Evolutionary conservation across 2,888 invertebrate genomes (phyloP).

Genomic region (Pristionchus exspectatus): DNA sequence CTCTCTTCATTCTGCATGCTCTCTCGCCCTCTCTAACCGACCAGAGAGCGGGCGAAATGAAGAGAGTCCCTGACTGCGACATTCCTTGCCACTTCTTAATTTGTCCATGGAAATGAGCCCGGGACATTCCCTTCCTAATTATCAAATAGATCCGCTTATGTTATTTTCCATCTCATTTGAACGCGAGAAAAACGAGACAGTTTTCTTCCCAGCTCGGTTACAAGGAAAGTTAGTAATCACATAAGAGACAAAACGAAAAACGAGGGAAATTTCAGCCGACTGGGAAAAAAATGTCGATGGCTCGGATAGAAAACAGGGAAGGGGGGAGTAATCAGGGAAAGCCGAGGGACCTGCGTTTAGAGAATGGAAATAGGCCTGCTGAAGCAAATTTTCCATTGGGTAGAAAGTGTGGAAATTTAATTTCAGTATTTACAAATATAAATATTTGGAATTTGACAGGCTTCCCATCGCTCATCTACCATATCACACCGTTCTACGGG

Average conservation of each 20-base stretch:
- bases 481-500: slow-evolving; percentile 68
- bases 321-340: not conserved
- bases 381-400: slow-evolving; percentile 57
- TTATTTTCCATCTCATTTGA: not conserved
- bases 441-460: not conserved
- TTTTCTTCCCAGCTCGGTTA: not conserved
- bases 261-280: slow-evolving; percentile 32
- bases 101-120: not conserved
- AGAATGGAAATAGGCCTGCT: not conserved
- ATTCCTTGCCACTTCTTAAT: not conserved
- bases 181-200: not conserved
- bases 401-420: too few species aligned
- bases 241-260: not conserved
- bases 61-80: too few species aligned
- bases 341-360: not conserved
- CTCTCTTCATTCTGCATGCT: too few species aligned
- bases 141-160: too few species aligned
- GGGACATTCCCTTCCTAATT: too few species aligned
- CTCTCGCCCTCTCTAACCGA: too few species aligned
- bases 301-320: not conserved
- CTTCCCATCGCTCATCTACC: slow-evolving; percentile 64
- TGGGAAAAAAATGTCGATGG: not conserved
- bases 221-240: not conserved
- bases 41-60: not conserved
- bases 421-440: too few species aligned